Conservation (phyloP, 1,140 invertebrate species). For the Cherax quadricarinatus region DNA sequence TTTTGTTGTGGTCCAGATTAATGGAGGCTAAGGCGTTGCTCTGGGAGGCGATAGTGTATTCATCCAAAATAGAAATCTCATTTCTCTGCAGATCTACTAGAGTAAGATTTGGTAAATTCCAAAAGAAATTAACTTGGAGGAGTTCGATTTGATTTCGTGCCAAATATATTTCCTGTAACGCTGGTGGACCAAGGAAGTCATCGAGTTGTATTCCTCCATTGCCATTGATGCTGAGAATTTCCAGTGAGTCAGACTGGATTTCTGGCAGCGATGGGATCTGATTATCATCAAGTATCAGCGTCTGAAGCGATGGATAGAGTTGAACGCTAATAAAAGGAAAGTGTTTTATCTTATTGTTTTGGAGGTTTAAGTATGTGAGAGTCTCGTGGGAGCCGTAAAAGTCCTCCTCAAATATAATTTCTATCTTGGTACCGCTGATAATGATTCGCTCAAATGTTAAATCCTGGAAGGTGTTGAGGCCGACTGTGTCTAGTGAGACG, state of each 20-base stretch:
- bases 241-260: neutral
- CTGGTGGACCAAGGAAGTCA: neutral
- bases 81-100: slow-evolving; percentile 7
- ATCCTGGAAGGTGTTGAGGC: neutral
- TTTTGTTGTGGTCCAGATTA: neutral
- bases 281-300: slow-evolving; percentile 21
- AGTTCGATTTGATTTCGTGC: neutral
- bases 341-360: neutral
- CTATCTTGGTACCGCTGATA: neutral
- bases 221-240: slow-evolving; percentile 15
- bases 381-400: neutral
- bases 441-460: slow-evolving; percentile 26
- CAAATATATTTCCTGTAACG: neutral
- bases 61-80: neutral
- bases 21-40: neutral
- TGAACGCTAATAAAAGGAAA: slow-evolving; percentile 7
- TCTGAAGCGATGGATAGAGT: neutral
- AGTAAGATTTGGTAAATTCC: neutral
- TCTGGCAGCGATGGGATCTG: neutral
- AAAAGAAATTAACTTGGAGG: neutral
- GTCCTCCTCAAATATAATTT: neutral
- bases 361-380: slow-evolving; percentile 21
- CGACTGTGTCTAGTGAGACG: neutral
- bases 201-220: neutral
- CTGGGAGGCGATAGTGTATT: neutral